phyloP scores from a whole-genome alignment of 2,888 invertebrate genomes.

The Nymphalis urticae region DNA sequence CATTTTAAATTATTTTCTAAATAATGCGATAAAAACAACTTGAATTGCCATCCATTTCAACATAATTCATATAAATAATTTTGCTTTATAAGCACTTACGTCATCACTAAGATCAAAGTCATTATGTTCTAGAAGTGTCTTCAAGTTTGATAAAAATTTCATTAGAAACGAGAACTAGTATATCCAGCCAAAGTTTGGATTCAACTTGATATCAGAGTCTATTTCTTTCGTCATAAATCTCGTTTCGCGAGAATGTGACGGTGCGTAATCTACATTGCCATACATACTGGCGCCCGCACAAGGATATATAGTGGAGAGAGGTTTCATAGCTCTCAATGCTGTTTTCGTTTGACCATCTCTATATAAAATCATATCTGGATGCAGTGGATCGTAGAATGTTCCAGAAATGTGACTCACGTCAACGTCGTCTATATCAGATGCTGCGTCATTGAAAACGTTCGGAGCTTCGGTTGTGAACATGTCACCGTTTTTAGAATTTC shows the following conservation, averaged over 20 bases:
- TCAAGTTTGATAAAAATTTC: slow-evolving; percentile 58
- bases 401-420: slow-evolving; percentile 75
- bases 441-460: slow-evolving; percentile 70
- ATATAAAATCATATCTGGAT: slow-evolving; percentile 76
- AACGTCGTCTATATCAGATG: slow-evolving; percentile 72
- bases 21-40: neutral
- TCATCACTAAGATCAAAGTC: slow-evolving; percentile 10
- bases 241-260: slow-evolving; percentile 55
- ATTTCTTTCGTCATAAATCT: slow-evolving; percentile 58
- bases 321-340: slow-evolving; percentile 71
- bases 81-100: slow-evolving; percentile 10
- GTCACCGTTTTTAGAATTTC: slow-evolving; percentile 67
- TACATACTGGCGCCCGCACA: slow-evolving; percentile 71
- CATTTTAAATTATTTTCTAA: no score
- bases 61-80: neutral
- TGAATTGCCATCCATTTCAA: neutral
- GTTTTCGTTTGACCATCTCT: slow-evolving; percentile 67
- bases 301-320: slow-evolving; percentile 72
- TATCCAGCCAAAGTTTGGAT: slow-evolving; percentile 72
- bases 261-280: slow-evolving; percentile 67
- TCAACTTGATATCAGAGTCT: slow-evolving; percentile 60
- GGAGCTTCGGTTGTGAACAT: slow-evolving; percentile 75
- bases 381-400: slow-evolving; percentile 71
- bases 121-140: slow-evolving; percentile 57
- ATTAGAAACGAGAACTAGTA: slow-evolving; percentile 68